A percentile compares a stretch with the other conserved stretches of the same genome.
phyloP scores from a whole-genome alignment of 2,888 invertebrate species.

The Chelonus formosanus region DNA sequence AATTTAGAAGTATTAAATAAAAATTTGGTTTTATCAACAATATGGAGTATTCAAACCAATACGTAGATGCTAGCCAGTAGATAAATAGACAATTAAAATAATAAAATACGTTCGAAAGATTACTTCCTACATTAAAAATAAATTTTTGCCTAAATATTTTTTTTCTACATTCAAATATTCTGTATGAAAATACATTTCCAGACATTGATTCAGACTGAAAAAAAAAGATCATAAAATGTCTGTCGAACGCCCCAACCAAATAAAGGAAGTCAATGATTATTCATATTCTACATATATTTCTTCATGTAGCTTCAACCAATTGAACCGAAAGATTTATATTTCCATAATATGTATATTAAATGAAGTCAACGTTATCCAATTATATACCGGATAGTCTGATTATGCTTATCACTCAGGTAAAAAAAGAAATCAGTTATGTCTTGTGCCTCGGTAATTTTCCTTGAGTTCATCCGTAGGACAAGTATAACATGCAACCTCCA shows the following conservation, averaged over 20 bases:
- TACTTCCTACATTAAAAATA: too few relatives aligned
- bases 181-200: neutral
- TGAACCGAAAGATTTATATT: conserved; percentile 27
- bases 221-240: conserved; percentile 15
- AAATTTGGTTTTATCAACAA: too few relatives aligned
- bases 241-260: conserved; percentile 12
- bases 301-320: too few relatives aligned
- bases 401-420: neutral
- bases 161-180: too few relatives aligned
- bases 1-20: too few relatives aligned
- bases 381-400: conserved; percentile 23
- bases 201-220: neutral
- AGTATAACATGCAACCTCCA: conserved; percentile 43
- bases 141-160: neutral
- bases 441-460: conserved; percentile 30
- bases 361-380: neutral
- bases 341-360: conserved; percentile 9
- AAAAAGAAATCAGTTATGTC: neutral
- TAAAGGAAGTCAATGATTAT: conserved; percentile 20
- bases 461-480: conserved; percentile 42
- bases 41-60: too few relatives aligned
- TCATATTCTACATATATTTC: neutral
- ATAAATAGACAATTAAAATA: conserved; percentile 10
- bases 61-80: neutral
- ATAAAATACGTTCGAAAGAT: too few relatives aligned